phyloP scores from a whole-genome alignment of 2,797 vertebrate genomes.

The Bucorvus abyssinicus region DNA sequence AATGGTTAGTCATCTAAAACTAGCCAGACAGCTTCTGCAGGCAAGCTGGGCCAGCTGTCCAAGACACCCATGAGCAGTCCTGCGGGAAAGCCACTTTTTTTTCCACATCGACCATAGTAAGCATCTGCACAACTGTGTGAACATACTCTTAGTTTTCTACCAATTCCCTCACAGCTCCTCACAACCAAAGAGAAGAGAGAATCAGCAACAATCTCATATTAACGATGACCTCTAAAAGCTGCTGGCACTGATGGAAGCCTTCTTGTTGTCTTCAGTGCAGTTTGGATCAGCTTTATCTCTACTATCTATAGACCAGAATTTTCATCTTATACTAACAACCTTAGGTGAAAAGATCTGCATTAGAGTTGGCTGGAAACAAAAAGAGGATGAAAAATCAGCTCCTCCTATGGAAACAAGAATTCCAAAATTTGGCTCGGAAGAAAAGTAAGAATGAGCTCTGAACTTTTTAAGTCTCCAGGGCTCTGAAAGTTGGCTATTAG shows the following conservation, averaged over 20 bases:
- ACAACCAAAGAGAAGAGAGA: background rate
- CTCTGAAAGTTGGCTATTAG: constrained; percentile 12
- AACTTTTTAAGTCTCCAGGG: constrained; percentile 46
- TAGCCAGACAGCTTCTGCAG: background rate
- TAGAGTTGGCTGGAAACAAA: background rate
- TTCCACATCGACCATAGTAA: background rate
- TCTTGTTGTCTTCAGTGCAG: background rate
- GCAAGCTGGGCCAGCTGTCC: background rate
- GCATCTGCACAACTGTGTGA: background rate
- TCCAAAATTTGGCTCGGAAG: constrained; percentile 19
- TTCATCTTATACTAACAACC: background rate
- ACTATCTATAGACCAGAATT: background rate
- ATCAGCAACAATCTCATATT: background rate
- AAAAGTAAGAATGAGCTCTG: constrained; percentile 21
- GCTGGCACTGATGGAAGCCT: background rate
- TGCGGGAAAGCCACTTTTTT: background rate
- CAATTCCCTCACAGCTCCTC: background rate
- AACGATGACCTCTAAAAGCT: background rate
- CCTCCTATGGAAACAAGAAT: constrained; percentile 12
- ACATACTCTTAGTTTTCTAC: background rate
- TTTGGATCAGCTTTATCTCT: background rate
- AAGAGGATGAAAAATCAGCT: constrained; percentile 6
- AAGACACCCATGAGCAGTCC: background rate
- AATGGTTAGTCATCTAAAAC: background rate
- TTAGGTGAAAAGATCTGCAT: background rate